phyloP scores from a whole-genome alignment of 2,797 vertebrate species.

The Spea hammondii region DNA sequence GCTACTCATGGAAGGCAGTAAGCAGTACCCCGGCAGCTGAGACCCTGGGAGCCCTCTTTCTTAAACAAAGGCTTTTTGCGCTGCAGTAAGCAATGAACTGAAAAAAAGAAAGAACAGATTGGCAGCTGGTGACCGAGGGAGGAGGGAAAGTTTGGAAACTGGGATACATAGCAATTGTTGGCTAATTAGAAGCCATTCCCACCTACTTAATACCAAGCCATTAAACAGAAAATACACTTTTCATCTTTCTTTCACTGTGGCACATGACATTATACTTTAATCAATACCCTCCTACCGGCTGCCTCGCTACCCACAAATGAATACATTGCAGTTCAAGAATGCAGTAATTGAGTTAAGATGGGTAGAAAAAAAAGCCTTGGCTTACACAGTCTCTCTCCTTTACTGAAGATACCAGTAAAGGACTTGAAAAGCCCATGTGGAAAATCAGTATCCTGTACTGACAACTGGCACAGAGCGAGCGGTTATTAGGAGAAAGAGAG shows the following conservation, averaged over 20 bases:
- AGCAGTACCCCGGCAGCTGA: conserved; percentile 88
- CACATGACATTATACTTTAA: conserved; percentile 85
- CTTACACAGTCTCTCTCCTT: conserved; percentile 56
- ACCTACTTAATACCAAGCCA: conserved; percentile 91
- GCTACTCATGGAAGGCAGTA: conserved; percentile 91
- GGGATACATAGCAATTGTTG: conserved; percentile 78
- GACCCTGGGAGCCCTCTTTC: conserved; percentile 87
- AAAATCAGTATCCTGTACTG: conserved; percentile 67
- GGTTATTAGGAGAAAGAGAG: conserved; percentile 15
- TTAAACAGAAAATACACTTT: conserved; percentile 85
- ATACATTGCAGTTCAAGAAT: conserved; percentile 81
- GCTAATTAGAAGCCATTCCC: conserved; percentile 90
- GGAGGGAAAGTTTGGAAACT: conserved; percentile 74
- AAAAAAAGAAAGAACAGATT: conserved; percentile 70
- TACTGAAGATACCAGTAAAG: conserved; percentile 63
- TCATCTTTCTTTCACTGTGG: conserved; percentile 77
- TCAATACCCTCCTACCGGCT: conserved; percentile 86
- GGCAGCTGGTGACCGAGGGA: conserved; percentile 77
- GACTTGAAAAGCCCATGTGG: conserved; percentile 64
- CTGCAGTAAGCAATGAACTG: conserved; percentile 78
- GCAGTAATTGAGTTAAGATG: conserved; percentile 83
- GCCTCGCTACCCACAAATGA: conserved; percentile 79
- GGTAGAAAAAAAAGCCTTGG: conserved; percentile 54
- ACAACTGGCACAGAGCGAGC: conserved; percentile 64
- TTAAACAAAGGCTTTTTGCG: conserved; percentile 76